Conservation (phyloP, 2,113 vertebrate species). For the Myocastor coypus region DNA sequence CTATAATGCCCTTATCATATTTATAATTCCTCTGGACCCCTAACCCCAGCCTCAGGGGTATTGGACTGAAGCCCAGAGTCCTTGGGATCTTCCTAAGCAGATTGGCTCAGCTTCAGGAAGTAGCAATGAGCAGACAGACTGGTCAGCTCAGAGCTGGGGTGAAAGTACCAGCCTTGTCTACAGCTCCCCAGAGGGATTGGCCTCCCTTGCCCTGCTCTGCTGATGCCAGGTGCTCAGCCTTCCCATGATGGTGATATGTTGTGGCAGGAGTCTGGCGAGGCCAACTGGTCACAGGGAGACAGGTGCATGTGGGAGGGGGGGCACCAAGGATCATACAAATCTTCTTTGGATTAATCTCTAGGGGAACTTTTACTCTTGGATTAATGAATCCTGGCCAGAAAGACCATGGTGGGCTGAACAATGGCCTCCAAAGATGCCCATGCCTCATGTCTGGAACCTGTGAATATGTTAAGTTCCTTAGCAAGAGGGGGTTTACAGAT, state of each 20-base stretch:
- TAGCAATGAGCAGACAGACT: slow-evolving; percentile 38
- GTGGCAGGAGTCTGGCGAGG: slow-evolving; percentile 21
- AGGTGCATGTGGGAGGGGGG: background rate
- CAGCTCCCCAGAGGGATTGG: background rate
- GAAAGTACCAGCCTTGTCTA: background rate
- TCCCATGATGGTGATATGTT: background rate
- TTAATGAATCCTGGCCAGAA: slow-evolving; percentile 5
- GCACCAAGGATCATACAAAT: background rate
- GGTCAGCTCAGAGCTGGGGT: background rate
- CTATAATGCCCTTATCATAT: slow-evolving; percentile 21
- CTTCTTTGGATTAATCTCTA: background rate
- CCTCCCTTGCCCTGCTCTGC: background rate
- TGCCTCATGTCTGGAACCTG: background rate
- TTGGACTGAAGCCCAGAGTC: slow-evolving; percentile 52
- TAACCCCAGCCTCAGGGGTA: background rate
- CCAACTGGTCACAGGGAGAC: background rate
- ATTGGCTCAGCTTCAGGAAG: slow-evolving; percentile 60
- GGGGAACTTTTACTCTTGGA: background rate
- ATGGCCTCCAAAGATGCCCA: background rate
- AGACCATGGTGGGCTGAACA: background rate
- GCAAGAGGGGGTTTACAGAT: background rate
- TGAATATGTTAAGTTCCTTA: background rate
- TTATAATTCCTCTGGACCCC: slow-evolving; percentile 9
- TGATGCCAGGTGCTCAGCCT: slow-evolving; percentile 22
- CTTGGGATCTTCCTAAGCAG: slow-evolving; percentile 38